A percentile compares a stretch with the other conserved stretches of the same genome.
Evolutionary conservation across 2,888 invertebrate species (phyloP).

Genomic region (Sminthurides aquaticus): DNA sequence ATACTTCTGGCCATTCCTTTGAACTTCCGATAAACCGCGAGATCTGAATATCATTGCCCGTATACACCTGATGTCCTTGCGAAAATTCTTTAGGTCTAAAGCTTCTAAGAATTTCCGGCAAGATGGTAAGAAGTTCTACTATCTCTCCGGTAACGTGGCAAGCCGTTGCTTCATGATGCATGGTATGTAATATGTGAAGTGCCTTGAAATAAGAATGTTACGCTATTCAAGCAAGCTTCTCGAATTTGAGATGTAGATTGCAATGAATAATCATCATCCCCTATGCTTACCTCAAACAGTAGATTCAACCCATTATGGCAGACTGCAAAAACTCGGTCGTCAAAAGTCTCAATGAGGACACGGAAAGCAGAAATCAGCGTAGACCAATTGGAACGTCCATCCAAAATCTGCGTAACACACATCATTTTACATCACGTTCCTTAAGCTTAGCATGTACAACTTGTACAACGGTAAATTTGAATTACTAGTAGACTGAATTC

Average conservation of each 20-base stretch:
- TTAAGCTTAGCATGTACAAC: not conserved
- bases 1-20: conserved; percentile 81
- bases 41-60: conserved; percentile 35
- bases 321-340: conserved; percentile 81
- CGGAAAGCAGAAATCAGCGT: conserved; percentile 85
- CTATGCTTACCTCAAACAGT: conserved; percentile 64
- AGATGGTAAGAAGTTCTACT: conserved; percentile 63
- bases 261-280: not conserved
- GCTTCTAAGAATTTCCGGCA: conserved; percentile 42
- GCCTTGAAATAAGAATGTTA: conserved; percentile 55
- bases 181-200: conserved; percentile 80
- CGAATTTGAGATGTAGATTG: not conserved
- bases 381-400: conserved; percentile 86
- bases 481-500: not conserved
- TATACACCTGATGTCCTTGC: conserved; percentile 32
- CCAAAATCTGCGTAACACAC: conserved; percentile 59
- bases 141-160: conserved; percentile 78
- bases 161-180: conserved; percentile 88
- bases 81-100: conserved; percentile 40
- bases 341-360: conserved; percentile 79
- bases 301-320: conserved; percentile 79
- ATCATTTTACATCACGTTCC: not conserved
- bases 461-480: not conserved
- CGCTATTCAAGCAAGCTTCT: not conserved
- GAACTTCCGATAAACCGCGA: conserved; percentile 45